Evolutionary conservation across 2,797 vertebrate genomes (phyloP), one percentile per base, ranked within the genome.

Genomic region (Lagocephalus sceleratus): DNA sequence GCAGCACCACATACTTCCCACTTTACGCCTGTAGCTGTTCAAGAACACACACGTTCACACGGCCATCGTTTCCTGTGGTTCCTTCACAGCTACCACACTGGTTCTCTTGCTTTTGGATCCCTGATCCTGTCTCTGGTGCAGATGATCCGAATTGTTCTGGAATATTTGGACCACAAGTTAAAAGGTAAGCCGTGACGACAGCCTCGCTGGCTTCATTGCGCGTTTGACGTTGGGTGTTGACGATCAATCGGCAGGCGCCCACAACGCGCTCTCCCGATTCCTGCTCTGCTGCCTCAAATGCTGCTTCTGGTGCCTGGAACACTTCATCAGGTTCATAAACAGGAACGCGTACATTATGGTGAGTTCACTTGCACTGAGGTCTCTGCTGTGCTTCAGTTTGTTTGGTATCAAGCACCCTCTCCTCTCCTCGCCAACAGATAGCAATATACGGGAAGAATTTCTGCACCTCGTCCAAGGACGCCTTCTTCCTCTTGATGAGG

Each of bases 301-400:
- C 86, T 99, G 97, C 86, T 98, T 99, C 85, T 98, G 95, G 95
- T 97, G 95, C 86, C 88, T 98, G 85, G 96, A 99, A 83, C 93
- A 85, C 82, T 88, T 94, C 82, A 90, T 99, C 71, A 95, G 89
- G 87, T 97, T 98, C 85, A 90, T 98, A 82, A 98, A 98, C 93
- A 92, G 93, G 88, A 98, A 99, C 61, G 95, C 97, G 42, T 99
- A 97, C 82, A 94, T 99, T 60, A 98, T 98, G 97, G 97, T 98
- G 88, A 82, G 93, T 87, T 11, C 16, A 19, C n/a, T 42, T 19
- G 17, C n/a, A 16, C 15, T 17, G 1, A 17, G 6, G 39, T 16
- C 6, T n/a, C 16, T 42, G 16, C 1, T 17, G 16, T 19, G 40
- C 17, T 41, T n/a, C n/a, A n/a, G 5, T 29, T 40, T 2, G 39